Evolutionary conservation across 2,797 vertebrate genomes (phyloP), one percentile per base, ranked within the genome.

Genomic region (Macroramphosus scolopax): DNA sequence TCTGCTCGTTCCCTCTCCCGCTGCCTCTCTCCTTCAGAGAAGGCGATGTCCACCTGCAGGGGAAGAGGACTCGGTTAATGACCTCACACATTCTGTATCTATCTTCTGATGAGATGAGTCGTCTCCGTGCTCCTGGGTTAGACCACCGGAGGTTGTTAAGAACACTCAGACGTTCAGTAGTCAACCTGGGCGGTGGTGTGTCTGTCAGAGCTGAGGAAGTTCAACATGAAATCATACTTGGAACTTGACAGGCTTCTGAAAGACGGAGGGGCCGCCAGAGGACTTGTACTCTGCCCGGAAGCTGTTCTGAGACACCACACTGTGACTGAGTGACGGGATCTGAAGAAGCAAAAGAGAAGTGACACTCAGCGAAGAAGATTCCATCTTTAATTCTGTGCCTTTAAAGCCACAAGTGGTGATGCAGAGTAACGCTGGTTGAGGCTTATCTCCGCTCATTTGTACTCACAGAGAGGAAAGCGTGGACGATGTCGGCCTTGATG

Each of bases 121-220:
- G n/a, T n/a, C n/a, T n/a, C n/a, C n/a, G n/a, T n/a, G n/a, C n/a
- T n/a, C n/a, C n/a, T n/a, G n/a, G n/a, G n/a, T n/a, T n/a, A n/a
- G n/a, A n/a, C n/a, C n/a, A n/a, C n/a, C n/a, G n/a, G n/a, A n/a
- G n/a, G n/a, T n/a, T n/a, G n/a, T n/a, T n/a, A n/a, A n/a, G n/a
- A n/a, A n/a, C 20, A 22, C 6, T 22, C 6, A 3, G 20, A 22
- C 6, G 3, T 22, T 22, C 20, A 22, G 78, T 95, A 95, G 69
- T 96, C 94, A 2, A 94, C 94, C 75, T 94, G 90, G 83, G 95
- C 95, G 88, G 93, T 95, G 78, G 94, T 96, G 84, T 95, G 93
- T n/a, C n/a, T n/a, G n/a, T n/a, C n/a, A n/a, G n/a, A n/a, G n/a
- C n/a, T n/a, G n/a, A n/a, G n/a, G n/a, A n/a, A n/a, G n/a, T n/a